Evolutionary conservation across 2,888 invertebrate genomes (phyloP), one percentile per base, ranked within the genome.

Genomic region (Portevinia maculata): DNA sequence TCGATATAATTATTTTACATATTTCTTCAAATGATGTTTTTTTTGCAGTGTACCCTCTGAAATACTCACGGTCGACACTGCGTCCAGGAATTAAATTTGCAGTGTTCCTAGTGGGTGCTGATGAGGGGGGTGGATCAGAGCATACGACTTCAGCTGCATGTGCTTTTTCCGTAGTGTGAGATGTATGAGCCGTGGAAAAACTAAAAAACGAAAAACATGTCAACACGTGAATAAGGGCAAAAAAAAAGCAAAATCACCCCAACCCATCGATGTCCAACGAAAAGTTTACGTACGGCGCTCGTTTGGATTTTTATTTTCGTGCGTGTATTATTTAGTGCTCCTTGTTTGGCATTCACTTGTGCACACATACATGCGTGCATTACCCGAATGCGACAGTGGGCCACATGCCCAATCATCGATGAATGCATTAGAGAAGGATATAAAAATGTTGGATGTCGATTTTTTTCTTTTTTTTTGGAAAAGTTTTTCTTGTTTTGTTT

Each of bases 221-320:
- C 81, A 81, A 81, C 81, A 81, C 59, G 76, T 75, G 53, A 50
- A 70, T 60, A 73, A 73, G 48, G 85, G 83, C 34, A 71, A 53
- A 73, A 74, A 84, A 76, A 85, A 79, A 83, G 52, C 86, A 84
- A 83, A 86, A 85, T 73, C 85, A 85, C 85, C 79, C 84, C 74
- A 81, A 78, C 86, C 85, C 86, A 71, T 17, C 34, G 30, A 32
- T 15, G 37, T 32, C 53, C 65, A 75, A 59, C 65, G 75, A 71
- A 81, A 71, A 65, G 57, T 73, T 65, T 76, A 76, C 65, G 69
- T 69, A 75, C 52, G 75, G 69, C 57, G 60, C 57, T 64, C 62
- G 81, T 76, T 81, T 81, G 81, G 81, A 81, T 76, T 81, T 81
- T 81, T 81, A 81, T 81, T 81, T 81, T 81, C 75, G 75, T 81